Conservation (phyloP, 2,888 invertebrate species). For the Nomada ferruginata region DNA sequence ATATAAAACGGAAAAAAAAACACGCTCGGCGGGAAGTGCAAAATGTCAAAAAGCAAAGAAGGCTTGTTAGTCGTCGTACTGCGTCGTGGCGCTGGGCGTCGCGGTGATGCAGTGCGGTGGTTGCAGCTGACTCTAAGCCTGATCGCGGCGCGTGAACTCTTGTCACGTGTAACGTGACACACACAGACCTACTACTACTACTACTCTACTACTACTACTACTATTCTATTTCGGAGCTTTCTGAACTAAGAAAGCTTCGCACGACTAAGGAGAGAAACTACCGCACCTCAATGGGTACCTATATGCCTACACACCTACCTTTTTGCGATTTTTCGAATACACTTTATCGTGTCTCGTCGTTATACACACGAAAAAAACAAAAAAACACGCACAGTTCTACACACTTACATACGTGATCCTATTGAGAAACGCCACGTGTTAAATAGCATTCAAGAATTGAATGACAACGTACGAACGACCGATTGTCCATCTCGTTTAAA, state of each 20-base stretch:
- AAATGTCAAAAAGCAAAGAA: slow-evolving; percentile 65
- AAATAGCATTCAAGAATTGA: background rate
- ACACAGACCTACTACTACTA: slow-evolving; percentile 70
- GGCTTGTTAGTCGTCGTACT: slow-evolving; percentile 84
- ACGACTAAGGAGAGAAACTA: slow-evolving; percentile 82
- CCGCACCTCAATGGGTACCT: slow-evolving; percentile 83
- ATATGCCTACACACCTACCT: slow-evolving; percentile 80
- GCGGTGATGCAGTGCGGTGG: slow-evolving; percentile 84
- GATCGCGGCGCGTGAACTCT: slow-evolving; percentile 77
- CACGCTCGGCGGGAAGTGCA: slow-evolving; percentile 56
- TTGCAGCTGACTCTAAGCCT: slow-evolving; percentile 81
- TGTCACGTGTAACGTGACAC: slow-evolving; percentile 78
- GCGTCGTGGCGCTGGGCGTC: slow-evolving; percentile 83
- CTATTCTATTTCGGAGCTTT: slow-evolving; percentile 79
- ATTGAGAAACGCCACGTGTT: background rate
- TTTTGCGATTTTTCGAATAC: slow-evolving; percentile 73
- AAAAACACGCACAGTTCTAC: background rate
- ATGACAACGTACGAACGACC: slow-evolving; percentile 26
- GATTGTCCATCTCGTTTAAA: slow-evolving; percentile 32
- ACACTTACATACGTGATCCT: background rate
- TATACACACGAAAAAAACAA: background rate
- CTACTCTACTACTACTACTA: slow-evolving; percentile 35
- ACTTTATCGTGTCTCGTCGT: slow-evolving; percentile 11
- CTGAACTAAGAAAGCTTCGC: slow-evolving; percentile 80
- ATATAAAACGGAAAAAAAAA: background rate